Evolutionary conservation across 2,888 invertebrate species (phyloP).

Genomic region (Sabatieria punctata): DNA sequence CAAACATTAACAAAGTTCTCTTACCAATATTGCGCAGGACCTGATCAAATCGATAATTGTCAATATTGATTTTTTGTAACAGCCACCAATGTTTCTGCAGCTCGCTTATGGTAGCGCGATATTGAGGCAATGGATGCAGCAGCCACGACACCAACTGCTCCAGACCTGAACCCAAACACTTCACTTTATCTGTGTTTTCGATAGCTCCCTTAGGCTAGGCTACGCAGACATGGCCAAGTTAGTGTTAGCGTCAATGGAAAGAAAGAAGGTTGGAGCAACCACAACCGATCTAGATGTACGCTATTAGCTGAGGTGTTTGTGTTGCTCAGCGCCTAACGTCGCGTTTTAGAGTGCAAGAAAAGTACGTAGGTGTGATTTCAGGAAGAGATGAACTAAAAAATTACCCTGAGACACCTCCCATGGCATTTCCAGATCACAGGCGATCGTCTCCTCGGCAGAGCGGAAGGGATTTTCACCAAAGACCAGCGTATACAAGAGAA

Average conservation of each 20-base stretch:
- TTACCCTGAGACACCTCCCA: constrained; percentile 34
- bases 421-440: constrained; percentile 46
- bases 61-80: constrained; percentile 42
- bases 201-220: too few species aligned
- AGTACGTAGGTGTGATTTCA: not conserved
- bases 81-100: constrained; percentile 48
- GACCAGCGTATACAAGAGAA: constrained; percentile 53
- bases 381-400: not conserved
- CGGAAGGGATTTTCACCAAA: constrained; percentile 57
- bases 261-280: too few species aligned
- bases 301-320: too few species aligned
- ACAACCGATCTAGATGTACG: too few species aligned
- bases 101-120: constrained; percentile 44
- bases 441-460: constrained; percentile 52
- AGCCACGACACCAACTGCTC: constrained; percentile 43
- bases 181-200: too few species aligned
- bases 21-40: constrained; percentile 34
- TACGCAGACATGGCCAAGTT: too few species aligned
- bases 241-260: too few species aligned
- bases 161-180: constrained; percentile 19
- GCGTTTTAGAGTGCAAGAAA: too few species aligned
- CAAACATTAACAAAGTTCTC: too few species aligned
- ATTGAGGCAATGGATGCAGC: constrained; percentile 46
- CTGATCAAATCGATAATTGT: constrained; percentile 43
- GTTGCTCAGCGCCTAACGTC: too few species aligned